Evolutionary conservation across 2,797 vertebrate genomes (phyloP), one percentile per base, ranked within the genome.

Genomic region (Enteromius unitaeniatus): DNA sequence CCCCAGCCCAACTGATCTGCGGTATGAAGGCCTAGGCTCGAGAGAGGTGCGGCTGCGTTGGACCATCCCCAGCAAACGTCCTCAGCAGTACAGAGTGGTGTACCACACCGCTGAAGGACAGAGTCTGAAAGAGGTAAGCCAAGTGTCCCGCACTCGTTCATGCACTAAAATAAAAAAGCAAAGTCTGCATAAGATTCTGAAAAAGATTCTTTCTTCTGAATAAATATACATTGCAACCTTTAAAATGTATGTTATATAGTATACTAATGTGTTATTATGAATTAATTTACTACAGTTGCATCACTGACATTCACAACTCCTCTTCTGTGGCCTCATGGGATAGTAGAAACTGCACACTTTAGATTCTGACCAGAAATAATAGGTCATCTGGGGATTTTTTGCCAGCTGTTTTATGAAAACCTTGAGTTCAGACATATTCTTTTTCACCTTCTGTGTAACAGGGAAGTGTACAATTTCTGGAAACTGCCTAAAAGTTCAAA

Each of bases 1-100:
- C 85, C 93, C 96, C 0, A 95, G 94, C 82, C 96, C 97, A 3
- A 93, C 93, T 1, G 93, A 96, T 87, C 94, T 98, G 53, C 92
- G 93, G 26, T 94, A 97, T 87, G 96, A 95, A 60, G 93, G 95
- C 5, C 92, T 98, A 89, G 96, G 96, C 42, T 95, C 96, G 53
- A 96, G 94, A 88, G 96, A 96, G 73, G 92, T 97, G 90, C 92
- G 89, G 79, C 91, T 99, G 84, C 94, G 95, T 89, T 99, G 97
- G 98, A 96, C 86, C 17, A 93, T 94, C 26, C 96, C 96, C 4
- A 45, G 78, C 0, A 91, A 91, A 10, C 78, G 74, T 0, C 95
- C 96, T 2, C 93, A 93, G 81, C 96, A 96, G 91, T 97, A 97
- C 85, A 92, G 96, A 68, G 91, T 99, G 79, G 94, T 97, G 28